Percentiles rank a stretch among this genome's conserved stretches.
phyloP scores from a whole-genome alignment of 1,140 invertebrate genomes.

The Colletes latitarsis region DNA sequence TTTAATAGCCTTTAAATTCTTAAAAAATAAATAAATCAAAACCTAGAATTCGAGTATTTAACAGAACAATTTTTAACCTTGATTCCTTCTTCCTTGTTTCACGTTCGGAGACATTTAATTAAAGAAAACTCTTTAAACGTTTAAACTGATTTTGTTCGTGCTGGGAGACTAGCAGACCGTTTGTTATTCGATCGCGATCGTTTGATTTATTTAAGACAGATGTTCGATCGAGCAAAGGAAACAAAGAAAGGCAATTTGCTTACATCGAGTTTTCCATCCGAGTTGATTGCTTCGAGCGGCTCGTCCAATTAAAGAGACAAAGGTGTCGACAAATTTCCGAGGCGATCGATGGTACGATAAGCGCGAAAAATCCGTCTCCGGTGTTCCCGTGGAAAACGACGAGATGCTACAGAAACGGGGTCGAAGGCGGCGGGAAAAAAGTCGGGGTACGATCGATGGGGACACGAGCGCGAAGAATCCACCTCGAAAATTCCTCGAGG shows the following conservation, averaged over 20 bases:
- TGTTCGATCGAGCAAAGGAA: background rate
- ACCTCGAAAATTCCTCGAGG: slow-evolving; percentile 12
- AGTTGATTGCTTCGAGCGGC: background rate
- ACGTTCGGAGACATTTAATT: no score
- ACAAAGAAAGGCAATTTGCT: background rate
- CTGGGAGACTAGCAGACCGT: no score
- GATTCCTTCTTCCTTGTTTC: no score
- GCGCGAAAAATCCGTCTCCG: background rate
- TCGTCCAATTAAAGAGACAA: background rate
- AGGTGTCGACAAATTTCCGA: no score
- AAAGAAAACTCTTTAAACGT: no score
- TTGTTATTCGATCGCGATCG: no score
- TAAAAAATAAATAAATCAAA: no score
- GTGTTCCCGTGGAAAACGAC: background rate
- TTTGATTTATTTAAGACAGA: background rate
- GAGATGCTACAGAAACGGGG: background rate
- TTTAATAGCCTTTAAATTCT: no score
- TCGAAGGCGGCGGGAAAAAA: background rate
- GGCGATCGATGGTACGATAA: background rate
- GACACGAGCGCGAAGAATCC: slow-evolving; percentile 8
- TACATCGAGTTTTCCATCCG: background rate
- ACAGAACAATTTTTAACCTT: no score
- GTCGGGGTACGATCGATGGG: slow-evolving; percentile 21
- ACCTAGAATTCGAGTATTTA: no score
- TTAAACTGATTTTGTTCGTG: no score